phyloP scores from a whole-genome alignment of 1,140 invertebrate species.

The Pseudomyrmex dendroicus region DNA sequence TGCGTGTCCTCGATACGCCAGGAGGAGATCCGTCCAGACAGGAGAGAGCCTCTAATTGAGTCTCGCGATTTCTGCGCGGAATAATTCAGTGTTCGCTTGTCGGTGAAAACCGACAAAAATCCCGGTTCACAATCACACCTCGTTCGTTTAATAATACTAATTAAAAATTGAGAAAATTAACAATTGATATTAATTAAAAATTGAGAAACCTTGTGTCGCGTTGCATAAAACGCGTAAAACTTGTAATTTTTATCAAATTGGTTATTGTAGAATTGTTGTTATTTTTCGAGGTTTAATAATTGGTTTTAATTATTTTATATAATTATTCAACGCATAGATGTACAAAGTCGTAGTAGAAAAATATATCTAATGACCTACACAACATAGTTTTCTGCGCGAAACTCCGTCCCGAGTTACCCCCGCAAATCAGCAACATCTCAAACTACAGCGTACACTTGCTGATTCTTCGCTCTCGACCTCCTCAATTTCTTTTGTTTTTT shows the following conservation, averaged over 20 bases:
- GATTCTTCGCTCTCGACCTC: slow-evolving; percentile 23
- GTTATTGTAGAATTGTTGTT: too few relatives aligned
- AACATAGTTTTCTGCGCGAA: neutral
- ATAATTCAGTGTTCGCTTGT: neutral
- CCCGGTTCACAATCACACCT: too few relatives aligned
- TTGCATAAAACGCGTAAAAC: too few relatives aligned
- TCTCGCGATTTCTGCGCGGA: neutral
- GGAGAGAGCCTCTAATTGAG: slow-evolving; percentile 21
- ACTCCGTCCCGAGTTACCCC: neutral
- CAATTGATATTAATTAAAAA: too few relatives aligned
- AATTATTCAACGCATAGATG: neutral
- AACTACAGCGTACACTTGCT: slow-evolving; percentile 26
- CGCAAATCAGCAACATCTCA: slow-evolving; percentile 20
- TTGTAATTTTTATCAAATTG: too few relatives aligned
- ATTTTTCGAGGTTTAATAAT: too few relatives aligned
- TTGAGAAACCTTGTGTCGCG: too few relatives aligned
- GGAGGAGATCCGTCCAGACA: slow-evolving; percentile 25
- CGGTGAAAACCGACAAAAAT: neutral
- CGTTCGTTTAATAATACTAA: too few relatives aligned
- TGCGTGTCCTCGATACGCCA: slow-evolving; percentile 22
- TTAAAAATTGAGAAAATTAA: too few relatives aligned
- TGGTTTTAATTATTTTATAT: too few relatives aligned
- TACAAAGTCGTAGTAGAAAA: too few relatives aligned
- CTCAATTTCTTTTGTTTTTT: slow-evolving; percentile 29
- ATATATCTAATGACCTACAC: neutral